Evolutionary conservation across 2,888 invertebrate species (phyloP).

Genomic region (Microdon myrmicae): DNA sequence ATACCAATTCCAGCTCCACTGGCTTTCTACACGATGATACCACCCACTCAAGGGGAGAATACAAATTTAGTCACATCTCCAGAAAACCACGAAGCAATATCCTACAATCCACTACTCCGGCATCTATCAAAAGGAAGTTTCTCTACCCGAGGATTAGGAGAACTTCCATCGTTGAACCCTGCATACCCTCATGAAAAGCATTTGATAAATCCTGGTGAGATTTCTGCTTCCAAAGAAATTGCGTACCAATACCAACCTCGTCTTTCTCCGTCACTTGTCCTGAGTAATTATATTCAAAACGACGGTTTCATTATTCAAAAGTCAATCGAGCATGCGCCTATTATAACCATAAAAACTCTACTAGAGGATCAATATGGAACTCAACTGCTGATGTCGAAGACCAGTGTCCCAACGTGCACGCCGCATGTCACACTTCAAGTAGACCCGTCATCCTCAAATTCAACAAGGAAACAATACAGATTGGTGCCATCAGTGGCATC

Average conservation of each 20-base stretch:
- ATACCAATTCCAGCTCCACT: conserved; percentile 16
- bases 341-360: too few relatives aligned
- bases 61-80: not conserved
- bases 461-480: too few relatives aligned
- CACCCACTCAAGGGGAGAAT: conserved; percentile 1
- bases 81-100: too few relatives aligned
- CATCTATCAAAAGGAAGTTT: not conserved
- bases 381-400: too few relatives aligned
- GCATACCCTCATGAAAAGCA: not conserved
- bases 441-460: not conserved
- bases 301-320: too few relatives aligned
- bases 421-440: conserved; percentile 5
- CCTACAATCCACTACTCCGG: not conserved
- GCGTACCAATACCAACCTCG: conserved; percentile 9
- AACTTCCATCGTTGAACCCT: too few relatives aligned
- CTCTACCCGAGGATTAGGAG: not conserved
- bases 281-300: too few relatives aligned
- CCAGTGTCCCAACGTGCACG: conserved; percentile 1
- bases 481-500: conserved; percentile 25
- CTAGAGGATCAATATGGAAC: too few relatives aligned
- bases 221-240: not conserved
- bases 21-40: conserved; percentile 30
- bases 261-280: not conserved
- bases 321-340: too few relatives aligned
- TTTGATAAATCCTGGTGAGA: too few relatives aligned